Evolutionary conservation across 2,113 vertebrate genomes (phyloP), one percentile per base, ranked within the genome.

Genomic region (Romanogobio albipinnatus): DNA sequence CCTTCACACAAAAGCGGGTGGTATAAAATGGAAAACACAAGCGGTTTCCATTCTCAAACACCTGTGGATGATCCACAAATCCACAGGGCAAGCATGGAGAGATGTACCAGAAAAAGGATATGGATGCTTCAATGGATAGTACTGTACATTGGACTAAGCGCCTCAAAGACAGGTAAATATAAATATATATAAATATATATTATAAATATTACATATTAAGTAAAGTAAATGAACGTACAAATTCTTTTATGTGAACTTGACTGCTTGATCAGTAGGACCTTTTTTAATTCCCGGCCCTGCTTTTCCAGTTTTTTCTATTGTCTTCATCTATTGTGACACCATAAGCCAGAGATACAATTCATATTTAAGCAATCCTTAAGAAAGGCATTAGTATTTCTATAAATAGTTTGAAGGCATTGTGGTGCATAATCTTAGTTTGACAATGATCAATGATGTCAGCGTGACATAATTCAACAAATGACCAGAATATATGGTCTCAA

Each of bases 81-180:
- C 86, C 85, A 83, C 79, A 87, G 77, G 81, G 7, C 73, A 68
- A 85, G 64, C 59, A 91, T 91, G 90, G 87, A 82, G 68, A 88
- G 49, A 49, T 29, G 61, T 8, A 74, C 36, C 13, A 81, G 62
- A 5, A 61, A 53, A 62, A 13, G 71, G 51, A 15, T 11, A 29
- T 89, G 86, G 89, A 83, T 61, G 45, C 39, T 89, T 22, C 29
- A 86, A 43, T 89, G 86, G 86, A 85, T 89, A 22, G 13, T 85
- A 3, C n/a, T 89, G 5, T 56, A 73, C 26, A 9, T 87, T 43
- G 86, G 87, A 86, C 49, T 88, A 62, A 82, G 33, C 53, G 19
- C 45, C 29, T 58, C 86, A 70, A 83, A 86, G 39, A 83, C 86
- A 87, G 90, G 90, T 91, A 85, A 49, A 83, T 29, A 59, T 26